Evolutionary conservation across 2,113 vertebrate species (phyloP).

Genomic region (Mugil cephalus): DNA sequence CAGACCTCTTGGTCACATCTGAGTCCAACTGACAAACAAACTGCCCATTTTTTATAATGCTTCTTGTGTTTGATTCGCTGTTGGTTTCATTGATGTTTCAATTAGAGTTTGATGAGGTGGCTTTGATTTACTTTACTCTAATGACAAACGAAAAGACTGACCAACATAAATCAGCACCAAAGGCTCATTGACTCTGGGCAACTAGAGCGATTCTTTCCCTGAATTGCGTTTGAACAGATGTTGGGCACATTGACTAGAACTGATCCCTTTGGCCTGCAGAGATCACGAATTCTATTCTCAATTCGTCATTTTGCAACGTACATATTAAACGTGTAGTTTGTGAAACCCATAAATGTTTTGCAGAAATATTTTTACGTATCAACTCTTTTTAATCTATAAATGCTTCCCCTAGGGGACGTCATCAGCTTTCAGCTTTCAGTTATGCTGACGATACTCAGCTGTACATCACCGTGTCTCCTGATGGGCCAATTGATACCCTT

Average conservation of each 20-base stretch:
- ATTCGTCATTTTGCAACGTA: neutral
- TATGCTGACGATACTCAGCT: too few species aligned
- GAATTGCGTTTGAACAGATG: neutral
- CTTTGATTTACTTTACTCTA: neutral
- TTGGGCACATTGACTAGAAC: neutral
- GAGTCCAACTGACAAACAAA: slow-evolving; percentile 23
- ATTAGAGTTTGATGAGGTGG: neutral
- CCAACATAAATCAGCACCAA: neutral
- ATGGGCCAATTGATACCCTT: too few species aligned
- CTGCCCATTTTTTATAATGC: slow-evolving; percentile 35
- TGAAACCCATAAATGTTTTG: too few species aligned
- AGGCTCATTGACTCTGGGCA: neutral
- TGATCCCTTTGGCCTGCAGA: neutral
- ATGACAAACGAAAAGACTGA: neutral
- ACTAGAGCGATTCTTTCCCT: neutral
- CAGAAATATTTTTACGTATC: too few species aligned
- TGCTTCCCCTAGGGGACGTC: too few species aligned
- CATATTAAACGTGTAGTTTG: too few species aligned
- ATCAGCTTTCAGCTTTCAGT: too few species aligned
- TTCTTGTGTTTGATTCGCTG: neutral
- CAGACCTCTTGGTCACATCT: slow-evolving; percentile 30
- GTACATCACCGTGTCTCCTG: too few species aligned
- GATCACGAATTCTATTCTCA: slow-evolving; percentile 2
- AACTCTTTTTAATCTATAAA: too few species aligned
- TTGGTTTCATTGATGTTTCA: slow-evolving; percentile 18